Evolutionary conservation across 2,797 vertebrate genomes (phyloP).

Genomic region (Macropodus opercularis): DNA sequence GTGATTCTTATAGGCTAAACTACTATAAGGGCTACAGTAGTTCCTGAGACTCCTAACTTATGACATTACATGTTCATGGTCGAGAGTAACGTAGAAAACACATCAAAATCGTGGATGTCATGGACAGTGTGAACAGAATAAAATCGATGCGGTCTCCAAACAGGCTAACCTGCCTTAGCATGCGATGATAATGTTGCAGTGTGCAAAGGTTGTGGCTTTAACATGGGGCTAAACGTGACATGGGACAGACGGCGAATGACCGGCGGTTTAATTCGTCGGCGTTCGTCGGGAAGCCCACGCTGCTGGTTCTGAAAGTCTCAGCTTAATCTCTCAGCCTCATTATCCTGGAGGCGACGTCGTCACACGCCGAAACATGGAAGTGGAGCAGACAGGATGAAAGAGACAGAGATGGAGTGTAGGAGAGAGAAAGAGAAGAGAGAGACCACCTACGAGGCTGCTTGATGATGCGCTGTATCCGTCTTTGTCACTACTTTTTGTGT

Average conservation of each 20-base stretch:
- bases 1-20: no score
- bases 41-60: no score
- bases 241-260: slow-evolving; percentile 44
- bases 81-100: neutral
- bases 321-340: slow-evolving; percentile 60
- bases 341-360: slow-evolving; percentile 55
- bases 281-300: slow-evolving; percentile 42
- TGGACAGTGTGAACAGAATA: neutral
- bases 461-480: slow-evolving; percentile 59
- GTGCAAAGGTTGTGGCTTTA: neutral
- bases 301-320: slow-evolving; percentile 41
- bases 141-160: no score
- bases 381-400: slow-evolving; percentile 64
- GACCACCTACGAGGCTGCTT: slow-evolving; percentile 71
- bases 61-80: neutral
- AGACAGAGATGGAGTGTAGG: slow-evolving; percentile 44
- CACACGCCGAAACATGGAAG: slow-evolving; percentile 50
- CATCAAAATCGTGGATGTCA: neutral
- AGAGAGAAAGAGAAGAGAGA: slow-evolving; percentile 51
- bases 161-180: no score
- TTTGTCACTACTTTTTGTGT: slow-evolving; percentile 55
- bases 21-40: no score
- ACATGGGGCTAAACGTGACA: slow-evolving; percentile 13
- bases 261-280: slow-evolving; percentile 44
- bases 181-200: neutral